Conservation (phyloP, 2,797 vertebrate species). For the Halcyon badia region DNA sequence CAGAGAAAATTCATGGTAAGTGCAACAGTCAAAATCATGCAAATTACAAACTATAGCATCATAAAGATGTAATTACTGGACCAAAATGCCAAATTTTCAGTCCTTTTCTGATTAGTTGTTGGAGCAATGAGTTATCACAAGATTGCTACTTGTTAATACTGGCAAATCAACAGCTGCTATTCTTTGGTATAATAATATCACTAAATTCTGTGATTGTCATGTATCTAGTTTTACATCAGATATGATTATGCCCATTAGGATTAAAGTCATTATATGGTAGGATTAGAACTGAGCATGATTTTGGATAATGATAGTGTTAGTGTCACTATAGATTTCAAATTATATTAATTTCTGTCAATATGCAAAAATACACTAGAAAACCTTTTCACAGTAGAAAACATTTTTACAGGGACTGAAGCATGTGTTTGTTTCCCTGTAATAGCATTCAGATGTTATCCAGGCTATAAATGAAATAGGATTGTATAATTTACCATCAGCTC, state of each 20-base stretch:
- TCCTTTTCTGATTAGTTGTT: constrained; percentile 65
- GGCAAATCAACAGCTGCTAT: constrained; percentile 72
- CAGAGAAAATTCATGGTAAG: constrained; percentile 41
- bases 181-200: constrained; percentile 72
- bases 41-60: constrained; percentile 65
- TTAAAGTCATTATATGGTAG: constrained; percentile 65
- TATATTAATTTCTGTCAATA: constrained; percentile 71
- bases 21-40: constrained; percentile 59
- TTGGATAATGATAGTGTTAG: constrained; percentile 69
- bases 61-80: constrained; percentile 67
- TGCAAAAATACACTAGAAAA: constrained; percentile 61
- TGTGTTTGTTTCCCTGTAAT: constrained; percentile 50
- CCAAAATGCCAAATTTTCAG: constrained; percentile 64
- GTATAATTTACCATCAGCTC: constrained; percentile 58
- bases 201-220: constrained; percentile 65
- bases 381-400: constrained; percentile 49
- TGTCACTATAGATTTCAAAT: constrained; percentile 65
- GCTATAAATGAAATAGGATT: constrained; percentile 53
- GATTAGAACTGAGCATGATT: constrained; percentile 66
- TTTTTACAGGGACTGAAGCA: constrained; percentile 27
- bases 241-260: constrained; percentile 74
- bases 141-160: constrained; percentile 72
- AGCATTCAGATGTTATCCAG: constrained; percentile 41
- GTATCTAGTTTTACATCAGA: constrained; percentile 66
- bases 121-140: constrained; percentile 68